These are phyloP conservation scores for Magallana gigas DNA, from an alignment of 1,140 invertebrate species.

Conservation along the genomic window DNA sequence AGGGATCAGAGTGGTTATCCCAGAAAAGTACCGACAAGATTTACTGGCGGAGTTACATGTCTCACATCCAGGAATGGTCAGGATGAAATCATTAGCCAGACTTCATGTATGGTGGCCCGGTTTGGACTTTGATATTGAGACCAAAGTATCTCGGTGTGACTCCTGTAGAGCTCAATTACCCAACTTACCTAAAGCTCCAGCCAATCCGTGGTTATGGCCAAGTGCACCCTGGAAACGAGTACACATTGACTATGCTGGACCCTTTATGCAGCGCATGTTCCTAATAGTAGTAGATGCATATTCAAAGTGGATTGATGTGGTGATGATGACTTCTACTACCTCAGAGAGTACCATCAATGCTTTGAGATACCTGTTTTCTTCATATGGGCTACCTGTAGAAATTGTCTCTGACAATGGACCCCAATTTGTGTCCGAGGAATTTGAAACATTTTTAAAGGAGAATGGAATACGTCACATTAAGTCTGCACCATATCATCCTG, in stretches of 20 bases:
- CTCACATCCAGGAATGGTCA: constrained; percentile 79
- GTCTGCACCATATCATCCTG: constrained; percentile 25
- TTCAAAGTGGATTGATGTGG: constrained; percentile 62
- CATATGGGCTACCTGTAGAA: constrained; percentile 76
- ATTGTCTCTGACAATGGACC: constrained; percentile 80
- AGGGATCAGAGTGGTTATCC: constrained; percentile 45
- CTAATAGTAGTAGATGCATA: too few species aligned
- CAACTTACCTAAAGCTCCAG: constrained; percentile 45
- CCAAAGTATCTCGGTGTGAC: constrained; percentile 77
- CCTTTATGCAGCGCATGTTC: constrained; percentile 62
- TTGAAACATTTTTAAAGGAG: constrained; percentile 72
- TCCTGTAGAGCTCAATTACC: constrained; percentile 70
- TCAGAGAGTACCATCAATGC: constrained; percentile 52
- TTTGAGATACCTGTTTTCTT: constrained; percentile 68
- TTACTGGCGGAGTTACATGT: constrained; percentile 15
- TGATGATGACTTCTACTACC: constrained; percentile 45
- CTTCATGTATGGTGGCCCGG: constrained; percentile 81
- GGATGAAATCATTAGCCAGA: constrained; percentile 81
- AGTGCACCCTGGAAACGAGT: constrained; percentile 52
- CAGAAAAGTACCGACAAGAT: not conserved
- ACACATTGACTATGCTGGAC: constrained; percentile 70
- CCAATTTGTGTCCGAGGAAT: constrained; percentile 76
- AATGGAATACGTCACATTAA: constrained; percentile 75
- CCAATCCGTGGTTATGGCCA: constrained; percentile 61
- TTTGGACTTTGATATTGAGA: constrained; percentile 79